Base-by-base conservation (phyloP, 2,113 vertebrate species). In the Aramus guarauna region DNA sequence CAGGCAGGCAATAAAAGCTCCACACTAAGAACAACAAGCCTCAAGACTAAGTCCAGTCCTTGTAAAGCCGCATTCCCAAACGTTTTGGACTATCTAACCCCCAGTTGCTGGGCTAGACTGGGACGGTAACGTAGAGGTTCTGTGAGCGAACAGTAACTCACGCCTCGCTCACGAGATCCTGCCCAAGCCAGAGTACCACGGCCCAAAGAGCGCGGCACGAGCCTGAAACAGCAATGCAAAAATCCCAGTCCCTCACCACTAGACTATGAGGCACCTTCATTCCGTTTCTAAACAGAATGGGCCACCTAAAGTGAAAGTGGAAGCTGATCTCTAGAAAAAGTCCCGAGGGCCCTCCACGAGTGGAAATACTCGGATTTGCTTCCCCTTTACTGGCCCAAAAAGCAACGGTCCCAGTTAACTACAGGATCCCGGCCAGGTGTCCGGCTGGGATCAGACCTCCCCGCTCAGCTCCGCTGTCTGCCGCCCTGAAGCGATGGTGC, bases 151-250 rank as follows among this genome's bases (percentile, higher is more conserved):
- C 30, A 90, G 64, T 36, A n/a, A 23, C 43, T 50, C n/a, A 15
- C 0, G 12, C 41, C 34, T 87, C 4, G 2, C 64, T 74, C 60
- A 56, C 1, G 0, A 64, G 64, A 45, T 24, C 26, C 55, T 63
- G 50, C n/a, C 55, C 2, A 62, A 60, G 36, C 15, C 85, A 50
- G 22, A 53, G 24, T 37, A 62, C 23, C n/a, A 36, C 67, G n/a
- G 45, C 45, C 26, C 11, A 10, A 55, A 43, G 27, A 36, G 11
- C 2, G 11, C 14, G 4, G 18, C 41, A 22, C 34, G 52, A 47
- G 37, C 37, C 67, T 66, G 47, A 75, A 80, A 37, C 4, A 63
- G 36, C 45, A 69, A 56, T 1, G 5, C 55, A 78, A 67, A 67
- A 71, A 55, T 22, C 59, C 32, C 27, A 48, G 0, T 26, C 47